Percentiles rank a stretch among this genome's conserved stretches.
Conservation (phyloP, 2,113 vertebrate genomes). For the Thamnaconus septentrionalis region DNA sequence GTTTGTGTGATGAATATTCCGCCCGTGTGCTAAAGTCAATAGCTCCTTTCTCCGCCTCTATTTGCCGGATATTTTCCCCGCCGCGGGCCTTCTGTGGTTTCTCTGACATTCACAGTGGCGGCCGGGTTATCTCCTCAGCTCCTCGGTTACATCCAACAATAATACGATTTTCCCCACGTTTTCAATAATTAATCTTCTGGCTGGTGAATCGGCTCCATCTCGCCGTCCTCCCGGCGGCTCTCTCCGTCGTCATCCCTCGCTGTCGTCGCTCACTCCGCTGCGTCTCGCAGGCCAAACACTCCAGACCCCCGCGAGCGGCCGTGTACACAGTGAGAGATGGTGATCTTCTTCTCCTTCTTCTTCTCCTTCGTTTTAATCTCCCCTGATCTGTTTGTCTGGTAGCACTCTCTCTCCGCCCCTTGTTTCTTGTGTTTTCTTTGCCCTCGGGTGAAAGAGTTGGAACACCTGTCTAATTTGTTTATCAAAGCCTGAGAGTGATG, state of each 20-base stretch:
- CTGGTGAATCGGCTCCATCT: slow-evolving; percentile 53
- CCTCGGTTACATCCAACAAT: slow-evolving; percentile 58
- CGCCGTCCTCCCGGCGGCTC: slow-evolving; percentile 47
- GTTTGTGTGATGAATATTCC: slow-evolving; percentile 52
- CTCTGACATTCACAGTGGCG: slow-evolving; percentile 44
- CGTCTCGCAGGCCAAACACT: slow-evolving; percentile 44
- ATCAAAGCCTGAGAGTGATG: slow-evolving; percentile 56
- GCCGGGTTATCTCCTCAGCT: slow-evolving; percentile 58
- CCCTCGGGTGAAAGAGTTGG: slow-evolving; percentile 41
- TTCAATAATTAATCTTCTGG: slow-evolving; percentile 73
- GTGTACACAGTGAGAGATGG: slow-evolving; percentile 27
- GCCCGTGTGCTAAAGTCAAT: slow-evolving; percentile 35
- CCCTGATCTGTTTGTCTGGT: slow-evolving; percentile 41
- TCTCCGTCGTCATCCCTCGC: slow-evolving; percentile 57
- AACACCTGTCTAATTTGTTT: slow-evolving; percentile 68
- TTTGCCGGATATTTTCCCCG: slow-evolving; percentile 31
- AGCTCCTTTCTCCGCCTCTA: slow-evolving; percentile 21
- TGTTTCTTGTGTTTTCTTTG: neutral
- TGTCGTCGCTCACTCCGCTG: slow-evolving; percentile 40
- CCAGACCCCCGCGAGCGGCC: slow-evolving; percentile 34
- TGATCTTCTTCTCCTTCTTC: slow-evolving; percentile 23
- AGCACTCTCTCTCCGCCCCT: neutral
- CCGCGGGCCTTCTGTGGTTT: slow-evolving; percentile 28
- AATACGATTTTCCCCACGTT: slow-evolving; percentile 59
- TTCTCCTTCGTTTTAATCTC: no score